Conservation (phyloP, 2,113 vertebrate genomes). For the Vidua macroura region DNA sequence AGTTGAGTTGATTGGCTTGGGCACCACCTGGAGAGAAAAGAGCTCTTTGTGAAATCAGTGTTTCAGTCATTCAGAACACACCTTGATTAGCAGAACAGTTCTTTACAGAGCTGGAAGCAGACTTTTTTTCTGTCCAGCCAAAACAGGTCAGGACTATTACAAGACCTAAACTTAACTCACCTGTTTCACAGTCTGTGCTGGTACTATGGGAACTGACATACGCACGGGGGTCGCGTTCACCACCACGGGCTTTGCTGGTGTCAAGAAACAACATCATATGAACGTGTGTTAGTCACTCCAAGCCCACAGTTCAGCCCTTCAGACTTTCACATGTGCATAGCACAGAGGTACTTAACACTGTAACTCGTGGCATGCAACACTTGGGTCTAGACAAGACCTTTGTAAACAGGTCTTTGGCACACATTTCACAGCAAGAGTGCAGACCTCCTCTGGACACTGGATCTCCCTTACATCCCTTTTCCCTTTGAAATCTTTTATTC, state of each 20-base stretch:
- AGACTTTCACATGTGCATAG: background rate
- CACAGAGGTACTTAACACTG: background rate
- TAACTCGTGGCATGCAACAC: background rate
- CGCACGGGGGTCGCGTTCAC: slow-evolving; percentile 86
- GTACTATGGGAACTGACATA: slow-evolving; percentile 94
- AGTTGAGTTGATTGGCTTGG: slow-evolving; percentile 85
- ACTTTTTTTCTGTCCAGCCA: background rate
- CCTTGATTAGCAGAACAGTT: background rate
- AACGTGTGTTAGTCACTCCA: background rate
- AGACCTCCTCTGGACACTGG: background rate
- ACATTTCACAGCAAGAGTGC: background rate
- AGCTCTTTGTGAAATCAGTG: background rate
- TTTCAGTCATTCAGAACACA: background rate
- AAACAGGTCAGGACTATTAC: background rate
- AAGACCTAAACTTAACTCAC: slow-evolving; percentile 66
- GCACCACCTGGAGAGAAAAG: slow-evolving; percentile 79
- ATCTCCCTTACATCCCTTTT: background rate
- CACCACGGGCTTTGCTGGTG: slow-evolving; percentile 88
- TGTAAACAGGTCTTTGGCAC: background rate
- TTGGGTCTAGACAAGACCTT: background rate
- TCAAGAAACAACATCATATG: background rate
- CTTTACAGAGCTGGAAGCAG: background rate
- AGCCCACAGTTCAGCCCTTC: background rate
- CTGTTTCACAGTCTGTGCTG: slow-evolving; percentile 92
- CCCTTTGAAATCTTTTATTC: background rate